Conservation (phyloP, 1,140 invertebrate species). For the Lithobius niger region DNA sequence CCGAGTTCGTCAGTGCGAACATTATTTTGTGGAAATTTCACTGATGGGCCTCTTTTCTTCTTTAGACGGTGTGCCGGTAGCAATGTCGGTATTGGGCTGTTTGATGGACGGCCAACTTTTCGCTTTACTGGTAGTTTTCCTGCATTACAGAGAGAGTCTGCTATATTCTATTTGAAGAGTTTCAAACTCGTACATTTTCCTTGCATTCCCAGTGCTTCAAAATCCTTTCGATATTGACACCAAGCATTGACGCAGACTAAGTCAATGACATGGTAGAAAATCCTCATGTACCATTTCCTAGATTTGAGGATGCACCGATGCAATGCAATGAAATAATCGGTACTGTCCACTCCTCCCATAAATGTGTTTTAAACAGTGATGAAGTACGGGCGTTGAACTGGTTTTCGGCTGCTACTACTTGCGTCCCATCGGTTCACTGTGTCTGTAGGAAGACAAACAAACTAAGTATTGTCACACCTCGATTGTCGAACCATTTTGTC, state of each 20-base stretch:
- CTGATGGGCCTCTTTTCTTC: neutral
- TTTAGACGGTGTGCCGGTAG: neutral
- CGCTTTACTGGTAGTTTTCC: neutral
- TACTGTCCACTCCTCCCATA: slow-evolving; percentile 35
- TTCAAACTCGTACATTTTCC: neutral
- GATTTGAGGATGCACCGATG: slow-evolving; percentile 30
- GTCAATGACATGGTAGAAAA: slow-evolving; percentile 35
- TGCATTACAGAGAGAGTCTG: neutral
- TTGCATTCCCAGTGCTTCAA: too few species aligned
- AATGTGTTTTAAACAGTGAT: slow-evolving; percentile 34
- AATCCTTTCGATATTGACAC: slow-evolving; percentile 20
- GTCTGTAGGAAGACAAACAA: neutral
- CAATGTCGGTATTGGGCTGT: neutral
- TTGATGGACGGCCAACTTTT: neutral
- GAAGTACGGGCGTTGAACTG: slow-evolving; percentile 31
- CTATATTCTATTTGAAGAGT: neutral
- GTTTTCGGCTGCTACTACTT: neutral
- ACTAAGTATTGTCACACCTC: neutral
- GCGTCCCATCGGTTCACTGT: neutral
- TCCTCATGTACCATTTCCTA: slow-evolving; percentile 31
- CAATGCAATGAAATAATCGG: slow-evolving; percentile 28
- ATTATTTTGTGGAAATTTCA: neutral
- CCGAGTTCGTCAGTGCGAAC: neutral
- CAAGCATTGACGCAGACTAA: slow-evolving; percentile 24
- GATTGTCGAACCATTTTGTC: neutral